Conservation (phyloP, 1,140 invertebrate species). For the Ceratosolen solmsi region DNA sequence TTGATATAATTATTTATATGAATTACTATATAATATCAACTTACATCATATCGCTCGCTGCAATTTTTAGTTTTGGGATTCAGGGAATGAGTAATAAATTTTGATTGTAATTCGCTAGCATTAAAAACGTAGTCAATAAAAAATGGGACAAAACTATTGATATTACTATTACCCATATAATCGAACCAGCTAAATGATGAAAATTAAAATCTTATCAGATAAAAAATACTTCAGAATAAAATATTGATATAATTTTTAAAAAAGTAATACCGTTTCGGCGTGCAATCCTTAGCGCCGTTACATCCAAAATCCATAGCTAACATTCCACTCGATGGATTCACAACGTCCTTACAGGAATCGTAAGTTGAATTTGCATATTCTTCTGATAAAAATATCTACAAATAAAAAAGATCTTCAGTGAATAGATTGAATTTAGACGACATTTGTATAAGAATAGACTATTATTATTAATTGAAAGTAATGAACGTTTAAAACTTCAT, state of each 20-base stretch:
- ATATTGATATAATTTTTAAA: conserved; percentile 58
- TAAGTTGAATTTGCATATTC: conserved; percentile 78
- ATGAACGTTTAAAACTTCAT: too few relatives aligned
- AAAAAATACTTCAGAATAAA: conserved; percentile 53
- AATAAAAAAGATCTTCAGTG: too few relatives aligned
- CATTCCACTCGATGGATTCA: conserved; percentile 79
- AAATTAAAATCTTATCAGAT: not conserved
- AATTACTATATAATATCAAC: conserved; percentile 21
- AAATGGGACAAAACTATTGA: conserved; percentile 84
- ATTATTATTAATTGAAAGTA: too few relatives aligned
- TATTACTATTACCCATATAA: conserved; percentile 78
- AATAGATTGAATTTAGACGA: too few relatives aligned
- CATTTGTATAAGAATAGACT: too few relatives aligned
- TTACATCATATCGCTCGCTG: conserved; percentile 75
- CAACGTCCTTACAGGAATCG: conserved; percentile 78
- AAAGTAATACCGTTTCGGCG: conserved; percentile 78
- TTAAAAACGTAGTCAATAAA: conserved; percentile 74
- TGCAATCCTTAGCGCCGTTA: conserved; percentile 81
- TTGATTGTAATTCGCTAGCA: not conserved
- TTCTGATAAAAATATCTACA: conserved; percentile 71
- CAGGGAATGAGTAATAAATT: conserved; percentile 69
- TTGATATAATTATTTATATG: not conserved
- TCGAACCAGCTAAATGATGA: conserved; percentile 78
- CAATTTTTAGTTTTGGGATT: conserved; percentile 75
- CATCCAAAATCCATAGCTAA: conserved; percentile 86